Conservation (phyloP, 2,888 invertebrate genomes). For the Synergus laeviventris region DNA sequence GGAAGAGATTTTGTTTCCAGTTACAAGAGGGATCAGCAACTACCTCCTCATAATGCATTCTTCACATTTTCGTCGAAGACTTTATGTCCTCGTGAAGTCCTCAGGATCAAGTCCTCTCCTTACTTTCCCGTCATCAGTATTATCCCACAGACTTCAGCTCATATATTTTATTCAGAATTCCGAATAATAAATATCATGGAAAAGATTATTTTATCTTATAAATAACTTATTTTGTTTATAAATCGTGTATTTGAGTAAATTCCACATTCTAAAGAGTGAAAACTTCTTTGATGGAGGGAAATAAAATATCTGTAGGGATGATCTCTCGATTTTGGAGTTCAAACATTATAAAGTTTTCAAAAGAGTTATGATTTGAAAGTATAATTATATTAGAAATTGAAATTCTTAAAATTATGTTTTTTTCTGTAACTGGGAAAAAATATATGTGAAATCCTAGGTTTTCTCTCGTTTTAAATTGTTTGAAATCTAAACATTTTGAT, state of each 20-base stretch:
- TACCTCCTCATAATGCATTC: slow-evolving; percentile 23
- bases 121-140: slow-evolving; percentile 14
- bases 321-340: too few relatives aligned
- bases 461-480: too few relatives aligned
- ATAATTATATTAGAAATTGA: too few relatives aligned
- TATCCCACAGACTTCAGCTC: slow-evolving; percentile 3
- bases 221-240: neutral
- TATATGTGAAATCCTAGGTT: too few relatives aligned
- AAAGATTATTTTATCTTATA: neutral
- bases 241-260: neutral
- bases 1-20: slow-evolving; percentile 54
- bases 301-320: too few relatives aligned
- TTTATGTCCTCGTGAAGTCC: slow-evolving; percentile 12
- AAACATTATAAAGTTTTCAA: too few relatives aligned
- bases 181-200: neutral
- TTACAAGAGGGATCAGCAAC: slow-evolving; percentile 33
- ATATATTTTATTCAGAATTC: slow-evolving; percentile 5
- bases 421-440: too few relatives aligned
- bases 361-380: too few relatives aligned
- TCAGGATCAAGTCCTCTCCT: neutral
- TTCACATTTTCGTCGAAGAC: slow-evolving; percentile 23
- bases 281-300: neutral
- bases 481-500: too few relatives aligned
- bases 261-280: neutral
- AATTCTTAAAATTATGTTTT: too few relatives aligned